A percentile compares a stretch with the other conserved stretches of the same genome.
phyloP scores from a whole-genome alignment of 2,888 invertebrate species.

The Congeria kusceri region DNA sequence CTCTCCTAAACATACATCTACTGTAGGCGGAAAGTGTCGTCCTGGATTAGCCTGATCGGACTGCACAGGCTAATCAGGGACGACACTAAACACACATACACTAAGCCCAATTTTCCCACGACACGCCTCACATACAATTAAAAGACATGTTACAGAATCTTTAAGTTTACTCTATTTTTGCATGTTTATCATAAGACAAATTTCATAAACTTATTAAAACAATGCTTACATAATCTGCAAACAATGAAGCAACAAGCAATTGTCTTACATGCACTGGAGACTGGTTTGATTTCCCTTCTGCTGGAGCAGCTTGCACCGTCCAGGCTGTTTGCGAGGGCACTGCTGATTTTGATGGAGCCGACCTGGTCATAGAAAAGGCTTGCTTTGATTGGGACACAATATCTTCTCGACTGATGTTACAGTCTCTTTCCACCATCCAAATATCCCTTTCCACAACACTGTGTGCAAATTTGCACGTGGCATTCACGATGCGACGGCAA shows the following conservation, averaged over 20 bases:
- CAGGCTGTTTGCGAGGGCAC: neutral
- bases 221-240: too few species aligned
- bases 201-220: too few species aligned
- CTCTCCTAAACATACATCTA: too few species aligned
- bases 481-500: slow-evolving; percentile 68
- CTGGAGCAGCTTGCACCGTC: neutral
- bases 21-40: too few species aligned
- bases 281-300: neutral
- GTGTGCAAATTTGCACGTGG: slow-evolving; percentile 79
- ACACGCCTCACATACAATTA: too few species aligned
- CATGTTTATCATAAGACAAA: too few species aligned
- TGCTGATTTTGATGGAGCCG: neutral
- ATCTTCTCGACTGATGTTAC: slow-evolving; percentile 70
- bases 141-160: too few species aligned
- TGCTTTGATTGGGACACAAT: slow-evolving; percentile 67
- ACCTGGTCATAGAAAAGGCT: neutral
- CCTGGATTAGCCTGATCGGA: too few species aligned
- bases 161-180: too few species aligned
- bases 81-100: too few species aligned
- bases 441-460: slow-evolving; percentile 81
- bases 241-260: neutral
- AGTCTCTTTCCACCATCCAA: slow-evolving; percentile 82
- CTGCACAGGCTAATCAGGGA: too few species aligned
- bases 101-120: too few species aligned
- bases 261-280: slow-evolving; percentile 3